A percentile compares a stretch with the other conserved stretches of the same genome.
Evolutionary conservation across 2,797 vertebrate species (phyloP).

Genomic region (Eutrigla gurnardus): DNA sequence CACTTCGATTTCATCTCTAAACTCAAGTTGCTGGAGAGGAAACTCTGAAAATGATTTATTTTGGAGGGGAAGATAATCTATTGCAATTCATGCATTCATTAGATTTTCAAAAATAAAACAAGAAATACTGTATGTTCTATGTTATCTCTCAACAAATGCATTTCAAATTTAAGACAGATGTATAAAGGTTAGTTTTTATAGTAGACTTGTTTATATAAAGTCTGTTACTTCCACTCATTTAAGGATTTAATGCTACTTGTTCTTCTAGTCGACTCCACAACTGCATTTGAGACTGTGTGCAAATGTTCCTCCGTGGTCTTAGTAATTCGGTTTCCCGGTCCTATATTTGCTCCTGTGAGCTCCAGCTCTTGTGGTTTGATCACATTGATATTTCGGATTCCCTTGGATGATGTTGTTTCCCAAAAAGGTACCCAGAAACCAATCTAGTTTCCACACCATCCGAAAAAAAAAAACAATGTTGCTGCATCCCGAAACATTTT

Average conservation of each 20-base stretch:
- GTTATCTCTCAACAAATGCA: too few species aligned
- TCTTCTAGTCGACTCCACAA: neutral
- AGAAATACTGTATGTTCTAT: too few species aligned
- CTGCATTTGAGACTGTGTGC: slow-evolving; percentile 3
- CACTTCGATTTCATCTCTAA: too few species aligned
- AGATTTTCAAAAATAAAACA: too few species aligned
- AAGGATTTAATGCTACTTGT: neutral
- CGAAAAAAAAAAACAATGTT: neutral
- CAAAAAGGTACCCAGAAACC: neutral
- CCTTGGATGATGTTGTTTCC: neutral
- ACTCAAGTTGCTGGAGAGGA: too few species aligned
- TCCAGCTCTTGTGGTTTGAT: neutral
- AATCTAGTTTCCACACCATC: neutral
- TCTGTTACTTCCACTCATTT: neutral
- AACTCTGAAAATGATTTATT: too few species aligned
- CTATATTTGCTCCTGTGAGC: neutral
- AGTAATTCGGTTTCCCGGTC: slow-evolving; percentile 3
- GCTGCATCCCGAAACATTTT: neutral
- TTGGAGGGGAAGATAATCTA: too few species aligned
- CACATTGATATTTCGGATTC: neutral
- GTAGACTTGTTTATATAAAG: neutral
- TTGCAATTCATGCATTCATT: too few species aligned
- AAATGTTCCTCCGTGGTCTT: slow-evolving; percentile 20
- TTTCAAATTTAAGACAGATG: too few species aligned
- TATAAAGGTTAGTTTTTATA: too few species aligned